A percentile compares a stretch with the other conserved stretches of the same genome.
Evolutionary conservation across 2,797 vertebrate species (phyloP).

Genomic region (Somateria mollissima): DNA sequence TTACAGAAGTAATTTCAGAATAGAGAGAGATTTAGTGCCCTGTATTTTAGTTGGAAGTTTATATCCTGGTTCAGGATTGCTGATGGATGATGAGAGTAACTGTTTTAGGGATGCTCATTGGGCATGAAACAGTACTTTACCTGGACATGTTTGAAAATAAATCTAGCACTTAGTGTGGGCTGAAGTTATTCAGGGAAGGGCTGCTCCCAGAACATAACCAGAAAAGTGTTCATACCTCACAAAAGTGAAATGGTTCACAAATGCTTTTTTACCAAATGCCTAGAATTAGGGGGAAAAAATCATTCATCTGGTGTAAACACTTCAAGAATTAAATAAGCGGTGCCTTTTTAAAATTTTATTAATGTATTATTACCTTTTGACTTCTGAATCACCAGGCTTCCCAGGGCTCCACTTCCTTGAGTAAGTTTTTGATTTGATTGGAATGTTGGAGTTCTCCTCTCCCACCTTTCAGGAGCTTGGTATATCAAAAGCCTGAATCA

Average conservation of each 20-base stretch:
- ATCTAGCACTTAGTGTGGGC: not conserved
- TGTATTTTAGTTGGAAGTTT: not conserved
- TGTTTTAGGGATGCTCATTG: not conserved
- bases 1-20: constrained; percentile 10
- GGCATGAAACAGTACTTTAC: not conserved
- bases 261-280: not conserved
- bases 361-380: not conserved
- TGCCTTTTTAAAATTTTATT: not conserved
- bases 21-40: not conserved
- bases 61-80: not conserved
- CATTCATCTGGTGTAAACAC: not conserved
- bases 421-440: not conserved
- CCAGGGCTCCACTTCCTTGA: not conserved
- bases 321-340: not conserved
- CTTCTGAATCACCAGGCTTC: not conserved
- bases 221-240: not conserved
- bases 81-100: constrained; percentile 8
- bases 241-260: not conserved
- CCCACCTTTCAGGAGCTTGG: not conserved
- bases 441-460: not conserved
- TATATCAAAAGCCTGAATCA: not conserved
- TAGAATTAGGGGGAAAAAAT: not conserved
- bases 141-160: not conserved
- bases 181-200: not conserved
- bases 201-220: not conserved